Conservation (phyloP, 1,140 invertebrate genomes). For the Heliconius congener region DNA sequence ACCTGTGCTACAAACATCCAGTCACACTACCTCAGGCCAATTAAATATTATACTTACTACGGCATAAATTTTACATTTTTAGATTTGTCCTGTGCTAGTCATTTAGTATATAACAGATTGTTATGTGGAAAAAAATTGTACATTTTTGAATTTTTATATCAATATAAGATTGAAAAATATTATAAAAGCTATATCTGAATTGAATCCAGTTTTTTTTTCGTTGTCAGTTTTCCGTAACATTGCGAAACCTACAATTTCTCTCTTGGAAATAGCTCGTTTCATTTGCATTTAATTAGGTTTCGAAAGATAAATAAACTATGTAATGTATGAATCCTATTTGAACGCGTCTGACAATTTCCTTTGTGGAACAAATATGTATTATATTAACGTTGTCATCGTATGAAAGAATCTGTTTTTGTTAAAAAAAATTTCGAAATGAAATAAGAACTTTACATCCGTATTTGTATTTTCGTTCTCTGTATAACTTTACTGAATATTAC, state of each 20-base stretch:
- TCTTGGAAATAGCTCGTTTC: not conserved
- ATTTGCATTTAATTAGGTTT: slow-evolving; percentile 18
- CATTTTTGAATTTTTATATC: not conserved
- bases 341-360: not conserved
- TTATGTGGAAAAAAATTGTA: too few species aligned
- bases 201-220: not conserved
- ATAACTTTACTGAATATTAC: too few species aligned
- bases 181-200: slow-evolving; percentile 1
- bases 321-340: not conserved
- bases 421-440: too few species aligned
- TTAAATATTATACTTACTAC: too few species aligned
- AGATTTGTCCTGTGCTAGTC: too few species aligned
- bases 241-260: not conserved
- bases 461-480: not conserved
- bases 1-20: too few species aligned
- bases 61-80: too few species aligned
- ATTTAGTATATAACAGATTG: too few species aligned
- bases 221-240: not conserved
- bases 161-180: not conserved
- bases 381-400: not conserved
- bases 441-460: too few species aligned
- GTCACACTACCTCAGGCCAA: too few species aligned
- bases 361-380: not conserved
- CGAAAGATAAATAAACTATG: not conserved
- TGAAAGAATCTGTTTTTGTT: not conserved